Conservation (phyloP, 2,797 vertebrate species). For the Acrocephalus scirpaceus region DNA sequence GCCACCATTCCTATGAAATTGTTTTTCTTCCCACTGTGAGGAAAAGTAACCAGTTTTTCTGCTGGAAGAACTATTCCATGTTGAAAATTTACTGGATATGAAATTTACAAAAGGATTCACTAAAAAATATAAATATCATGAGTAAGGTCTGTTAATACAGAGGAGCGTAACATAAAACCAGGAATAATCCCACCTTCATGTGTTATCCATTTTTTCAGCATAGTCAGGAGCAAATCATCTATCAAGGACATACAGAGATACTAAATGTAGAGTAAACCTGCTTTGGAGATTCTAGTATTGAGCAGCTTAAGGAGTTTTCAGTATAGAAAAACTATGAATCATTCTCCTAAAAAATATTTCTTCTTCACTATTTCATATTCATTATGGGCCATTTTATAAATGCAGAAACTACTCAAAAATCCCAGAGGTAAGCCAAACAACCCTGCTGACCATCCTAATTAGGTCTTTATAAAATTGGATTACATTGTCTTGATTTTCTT, state of each 20-base stretch:
- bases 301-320: not conserved
- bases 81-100: not conserved
- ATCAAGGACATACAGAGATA: not conserved
- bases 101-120: not conserved
- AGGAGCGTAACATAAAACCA: not conserved
- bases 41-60: not conserved
- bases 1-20: not conserved
- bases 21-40: not conserved
- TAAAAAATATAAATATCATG: not conserved
- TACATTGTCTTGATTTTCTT: not conserved
- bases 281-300: not conserved
- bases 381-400: not conserved
- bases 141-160: not conserved
- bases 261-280: not conserved
- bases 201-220: not conserved
- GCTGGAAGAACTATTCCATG: not conserved
- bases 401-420: not conserved
- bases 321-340: not conserved
- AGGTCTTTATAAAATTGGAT: not conserved
- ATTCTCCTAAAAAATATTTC: not conserved
- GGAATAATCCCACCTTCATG: not conserved
- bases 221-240: not conserved
- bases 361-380: not conserved
- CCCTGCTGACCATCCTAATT: not conserved
- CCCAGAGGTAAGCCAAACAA: not conserved